phyloP scores from a whole-genome alignment of 2,888 invertebrate species.

The Synanthedon formicaeformis region DNA sequence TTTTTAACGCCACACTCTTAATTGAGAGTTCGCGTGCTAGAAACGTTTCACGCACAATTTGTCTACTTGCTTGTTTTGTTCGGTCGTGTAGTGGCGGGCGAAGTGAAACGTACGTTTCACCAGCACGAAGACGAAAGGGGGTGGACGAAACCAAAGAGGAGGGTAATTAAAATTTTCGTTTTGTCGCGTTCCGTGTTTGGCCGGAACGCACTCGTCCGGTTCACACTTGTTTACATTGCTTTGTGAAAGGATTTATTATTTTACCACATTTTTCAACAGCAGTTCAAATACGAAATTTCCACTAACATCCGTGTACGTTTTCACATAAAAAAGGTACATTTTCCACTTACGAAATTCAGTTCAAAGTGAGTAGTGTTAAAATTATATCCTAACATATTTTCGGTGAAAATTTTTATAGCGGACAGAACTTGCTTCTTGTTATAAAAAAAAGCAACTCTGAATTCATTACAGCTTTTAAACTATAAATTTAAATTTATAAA shows the following conservation, averaged over 20 bases:
- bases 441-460: too few species aligned
- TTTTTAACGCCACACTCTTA: conserved; percentile 50
- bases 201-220: neutral
- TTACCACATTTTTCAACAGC: neutral
- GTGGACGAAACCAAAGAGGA: conserved; percentile 1
- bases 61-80: conserved; percentile 4
- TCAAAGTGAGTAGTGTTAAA: too few species aligned
- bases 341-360: too few species aligned
- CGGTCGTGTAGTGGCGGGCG: neutral
- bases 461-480: too few species aligned
- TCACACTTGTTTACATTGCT: neutral
- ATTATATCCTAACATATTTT: too few species aligned
- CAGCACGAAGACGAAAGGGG: neutral
- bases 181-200: conserved; percentile 10
- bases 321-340: neutral
- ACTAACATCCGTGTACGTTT: neutral
- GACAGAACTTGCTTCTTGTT: too few species aligned
- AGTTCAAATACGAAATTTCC: neutral
- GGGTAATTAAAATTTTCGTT: conserved; percentile 36
- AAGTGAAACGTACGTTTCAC: neutral
- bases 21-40: conserved; percentile 29
- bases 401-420: too few species aligned
- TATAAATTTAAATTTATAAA: too few species aligned
- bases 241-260: conserved; percentile 1
- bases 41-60: conserved; percentile 39